Base-by-base conservation (phyloP, 2,113 vertebrate species). In the Phasianus colchicus region DNA sequence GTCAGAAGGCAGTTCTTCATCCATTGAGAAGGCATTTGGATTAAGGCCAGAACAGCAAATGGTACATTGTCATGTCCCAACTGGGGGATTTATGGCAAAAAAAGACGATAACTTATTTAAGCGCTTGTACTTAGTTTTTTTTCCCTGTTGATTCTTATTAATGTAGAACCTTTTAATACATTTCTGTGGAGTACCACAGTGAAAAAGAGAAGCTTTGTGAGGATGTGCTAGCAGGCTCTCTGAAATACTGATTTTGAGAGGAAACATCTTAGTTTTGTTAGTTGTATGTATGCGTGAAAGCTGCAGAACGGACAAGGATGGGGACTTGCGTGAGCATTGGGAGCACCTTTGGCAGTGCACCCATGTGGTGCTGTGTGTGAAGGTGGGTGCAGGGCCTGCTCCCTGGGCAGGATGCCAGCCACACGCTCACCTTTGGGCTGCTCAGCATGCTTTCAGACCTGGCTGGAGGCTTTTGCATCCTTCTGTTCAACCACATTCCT, bases 61-160 rank as follows among this genome's bases (percentile, higher is more conserved):
- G 78, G 86, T 92, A 34, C 88, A 72, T 89, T 87, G 90, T 93
- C 57, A 30, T 43, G 91, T 83, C 89, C 79, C 91, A 93, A 85
- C 89, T 14, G 9, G 67, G 60, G 82, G 85, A 86, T 92, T 96
- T 95, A 93, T 91, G 89, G 92, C 81, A 92, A 77, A 88, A 92
- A 92, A 81, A 94, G 92, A 95, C 67, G 80, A 88, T 92, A 78
- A 91, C 95, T 96, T 96, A 94, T 97, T 96, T 95, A 92, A 91
- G 65, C 66, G 83, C 89, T 95, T 57, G 83, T 94, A 64, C 89
- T 91, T 95, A 75, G 88, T 91, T 95, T 90, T 89, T 90, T 95
- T 88, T 80, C 45, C 76, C 77, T 86, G 66, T 94, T 97, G 94
- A 95, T 96, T 97, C 97, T 96, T 96, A 96, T 97, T 96, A 97